phyloP scores from a whole-genome alignment of 2,888 invertebrate species.

The Oxyteleia sp. region DNA sequence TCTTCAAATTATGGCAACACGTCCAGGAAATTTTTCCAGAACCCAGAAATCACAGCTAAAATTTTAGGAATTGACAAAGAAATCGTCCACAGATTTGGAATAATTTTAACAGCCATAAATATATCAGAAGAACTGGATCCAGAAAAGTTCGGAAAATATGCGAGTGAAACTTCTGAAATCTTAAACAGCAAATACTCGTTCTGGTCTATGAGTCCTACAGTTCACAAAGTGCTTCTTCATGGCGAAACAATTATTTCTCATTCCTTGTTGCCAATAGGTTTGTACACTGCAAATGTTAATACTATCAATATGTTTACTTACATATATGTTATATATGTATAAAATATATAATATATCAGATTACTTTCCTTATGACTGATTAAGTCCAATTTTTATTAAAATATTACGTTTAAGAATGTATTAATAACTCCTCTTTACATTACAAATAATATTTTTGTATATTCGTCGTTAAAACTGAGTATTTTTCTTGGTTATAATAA shows the following conservation, averaged over 20 bases:
- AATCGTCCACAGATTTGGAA: slow-evolving; percentile 10
- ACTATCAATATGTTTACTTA: slow-evolving; percentile 1
- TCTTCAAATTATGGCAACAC: slow-evolving; percentile 36
- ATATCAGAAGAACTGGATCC: slow-evolving; percentile 12
- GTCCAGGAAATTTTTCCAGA: slow-evolving; percentile 20
- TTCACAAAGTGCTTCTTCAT: slow-evolving; percentile 39
- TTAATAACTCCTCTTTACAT: no score
- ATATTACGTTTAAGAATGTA: no score
- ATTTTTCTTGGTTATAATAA: no score
- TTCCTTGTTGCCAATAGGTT: slow-evolving; percentile 28
- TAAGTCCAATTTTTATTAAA: background rate
- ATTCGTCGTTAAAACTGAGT: no score
- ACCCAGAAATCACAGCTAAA: slow-evolving; percentile 11
- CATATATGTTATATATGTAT: no score
- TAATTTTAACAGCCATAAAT: slow-evolving; percentile 2
- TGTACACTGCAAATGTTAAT: slow-evolving; percentile 1
- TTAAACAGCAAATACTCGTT: slow-evolving; percentile 22
- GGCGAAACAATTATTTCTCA: slow-evolving; percentile 20
- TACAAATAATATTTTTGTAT: no score
- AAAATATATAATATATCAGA: background rate
- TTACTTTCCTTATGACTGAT: background rate
- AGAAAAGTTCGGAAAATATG: slow-evolving; percentile 34
- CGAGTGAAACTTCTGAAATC: slow-evolving; percentile 3
- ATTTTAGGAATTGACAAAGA: slow-evolving; percentile 26
- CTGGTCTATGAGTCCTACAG: slow-evolving; percentile 29